Evolutionary conservation across 2,113 vertebrate species (phyloP).

Genomic region (Mus spicilegus): DNA sequence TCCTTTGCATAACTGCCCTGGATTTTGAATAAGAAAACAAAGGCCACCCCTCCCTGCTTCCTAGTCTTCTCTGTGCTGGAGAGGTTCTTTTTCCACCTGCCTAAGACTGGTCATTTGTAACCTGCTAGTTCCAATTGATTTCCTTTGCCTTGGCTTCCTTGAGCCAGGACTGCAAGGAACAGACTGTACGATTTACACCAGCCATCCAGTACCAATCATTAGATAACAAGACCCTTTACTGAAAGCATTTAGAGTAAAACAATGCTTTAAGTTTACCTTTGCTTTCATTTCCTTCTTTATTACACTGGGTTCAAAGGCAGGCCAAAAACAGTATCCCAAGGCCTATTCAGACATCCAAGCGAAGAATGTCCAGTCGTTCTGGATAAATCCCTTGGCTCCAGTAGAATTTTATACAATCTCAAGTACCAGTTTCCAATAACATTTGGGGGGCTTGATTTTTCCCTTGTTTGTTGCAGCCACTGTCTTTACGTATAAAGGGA

Average conservation of each 20-base stretch:
- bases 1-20: constrained; percentile 40
- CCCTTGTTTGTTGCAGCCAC: constrained; percentile 66
- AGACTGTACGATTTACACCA: constrained; percentile 89
- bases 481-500: constrained; percentile 75
- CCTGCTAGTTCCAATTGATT: constrained; percentile 91
- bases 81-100: constrained; percentile 85
- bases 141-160: constrained; percentile 87
- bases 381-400: constrained; percentile 79
- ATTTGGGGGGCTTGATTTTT: constrained; percentile 66
- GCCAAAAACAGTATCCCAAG: constrained; percentile 85
- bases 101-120: constrained; percentile 90
- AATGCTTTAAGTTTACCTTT: constrained; percentile 90
- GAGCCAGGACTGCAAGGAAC: constrained; percentile 83
- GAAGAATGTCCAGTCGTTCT: constrained; percentile 81
- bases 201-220: constrained; percentile 90
- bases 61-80: constrained; percentile 81
- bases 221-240: constrained; percentile 90
- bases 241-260: constrained; percentile 90
- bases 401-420: constrained; percentile 41
- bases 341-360: constrained; percentile 79
- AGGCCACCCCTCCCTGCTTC: constrained; percentile 71
- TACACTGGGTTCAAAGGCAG: constrained; percentile 87
- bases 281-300: constrained; percentile 88
- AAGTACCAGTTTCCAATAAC: constrained; percentile 66
- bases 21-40: constrained; percentile 68